Conservation (phyloP, 2,113 vertebrate species). For the Pampusana beccarii region DNA sequence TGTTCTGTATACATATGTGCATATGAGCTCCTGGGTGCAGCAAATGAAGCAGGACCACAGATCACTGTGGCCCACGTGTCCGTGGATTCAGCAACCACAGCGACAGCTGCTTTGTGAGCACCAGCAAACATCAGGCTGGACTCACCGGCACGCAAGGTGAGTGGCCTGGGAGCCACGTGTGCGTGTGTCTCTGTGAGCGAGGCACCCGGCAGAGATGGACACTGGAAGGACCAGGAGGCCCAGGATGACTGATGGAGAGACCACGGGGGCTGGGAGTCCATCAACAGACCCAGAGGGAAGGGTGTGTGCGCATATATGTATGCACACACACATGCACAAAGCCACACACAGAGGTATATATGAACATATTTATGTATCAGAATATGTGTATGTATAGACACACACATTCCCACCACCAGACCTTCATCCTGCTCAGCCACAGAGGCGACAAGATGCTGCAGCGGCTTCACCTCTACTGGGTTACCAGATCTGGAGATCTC, state of each 20-base stretch:
- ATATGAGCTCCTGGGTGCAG: not conserved
- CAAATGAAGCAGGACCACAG: not conserved
- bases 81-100: not conserved
- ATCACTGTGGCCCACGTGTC: not conserved
- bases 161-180: not conserved
- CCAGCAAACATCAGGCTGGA: not conserved
- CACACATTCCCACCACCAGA: not conserved
- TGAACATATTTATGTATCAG: not conserved
- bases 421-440: not conserved
- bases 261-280: rapidly evolving
- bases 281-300: rapidly evolving
- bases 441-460: not conserved
- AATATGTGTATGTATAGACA: not conserved
- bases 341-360: rapidly evolving
- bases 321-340: too few relatives aligned
- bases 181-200: not conserved
- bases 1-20: not conserved
- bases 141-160: not conserved
- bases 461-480: not conserved
- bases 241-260: not conserved
- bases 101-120: not conserved
- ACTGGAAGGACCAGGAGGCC: not conserved
- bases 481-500: not conserved
- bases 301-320: not conserved
- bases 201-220: too few relatives aligned